These are phyloP conservation scores for Eufriesea mexicana DNA, from an alignment of 1,140 invertebrate genomes.

Conservation along the genomic window DNA sequence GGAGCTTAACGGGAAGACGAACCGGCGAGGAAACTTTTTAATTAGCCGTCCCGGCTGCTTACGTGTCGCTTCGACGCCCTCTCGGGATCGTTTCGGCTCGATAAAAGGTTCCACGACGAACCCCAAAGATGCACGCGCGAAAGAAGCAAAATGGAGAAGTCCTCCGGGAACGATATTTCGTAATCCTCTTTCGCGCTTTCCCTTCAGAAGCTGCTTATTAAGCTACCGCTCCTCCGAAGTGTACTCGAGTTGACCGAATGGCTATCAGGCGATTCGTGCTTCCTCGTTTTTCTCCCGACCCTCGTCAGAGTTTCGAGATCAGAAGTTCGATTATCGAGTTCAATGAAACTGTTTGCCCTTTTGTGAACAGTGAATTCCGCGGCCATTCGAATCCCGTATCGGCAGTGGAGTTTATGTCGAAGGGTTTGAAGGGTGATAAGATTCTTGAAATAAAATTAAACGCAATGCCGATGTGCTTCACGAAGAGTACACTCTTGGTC, in stretches of 20 bases:
- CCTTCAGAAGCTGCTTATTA: slow-evolving; percentile 2
- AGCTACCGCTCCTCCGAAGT: not conserved
- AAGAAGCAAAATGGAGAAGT: not conserved
- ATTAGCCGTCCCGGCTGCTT: slow-evolving; percentile 6
- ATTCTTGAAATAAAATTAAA: no score
- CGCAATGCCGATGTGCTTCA: no score
- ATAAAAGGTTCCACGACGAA: not conserved
- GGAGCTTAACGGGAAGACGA: not conserved
- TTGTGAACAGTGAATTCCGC: no score
- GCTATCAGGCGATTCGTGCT: not conserved
- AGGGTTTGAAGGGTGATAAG: no score
- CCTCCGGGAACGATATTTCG: not conserved
- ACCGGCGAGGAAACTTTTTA: slow-evolving; percentile 4
- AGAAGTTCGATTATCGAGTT: not conserved
- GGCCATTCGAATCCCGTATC: no score
- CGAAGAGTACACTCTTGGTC: no score
- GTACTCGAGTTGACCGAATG: not conserved
- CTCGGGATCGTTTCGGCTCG: not conserved
- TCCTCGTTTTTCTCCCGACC: no score
- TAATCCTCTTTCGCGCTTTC: slow-evolving; percentile 7
- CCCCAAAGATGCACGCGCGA: no score
- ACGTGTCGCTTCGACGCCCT: not conserved
- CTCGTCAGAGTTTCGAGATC: not conserved
- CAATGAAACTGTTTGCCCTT: not conserved
- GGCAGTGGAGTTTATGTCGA: no score